Percentiles rank a stretch among this genome's conserved stretches.
Evolutionary conservation across 2,113 vertebrate species (phyloP).

Genomic region (Todiramphus saurophagus): DNA sequence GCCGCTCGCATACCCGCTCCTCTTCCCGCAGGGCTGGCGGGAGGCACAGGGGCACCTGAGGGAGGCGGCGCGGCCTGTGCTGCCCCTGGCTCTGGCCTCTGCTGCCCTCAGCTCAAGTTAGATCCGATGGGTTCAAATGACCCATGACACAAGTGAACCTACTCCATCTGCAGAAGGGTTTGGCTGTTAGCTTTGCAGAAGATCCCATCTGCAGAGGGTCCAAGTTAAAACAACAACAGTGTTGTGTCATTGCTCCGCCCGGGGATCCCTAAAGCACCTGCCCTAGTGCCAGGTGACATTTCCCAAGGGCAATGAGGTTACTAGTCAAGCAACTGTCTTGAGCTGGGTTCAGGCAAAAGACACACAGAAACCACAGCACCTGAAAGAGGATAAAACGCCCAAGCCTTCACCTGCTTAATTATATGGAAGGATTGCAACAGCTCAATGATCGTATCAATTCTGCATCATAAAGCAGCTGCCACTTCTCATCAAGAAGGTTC

Average conservation of each 20-base stretch:
- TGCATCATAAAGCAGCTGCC: no score
- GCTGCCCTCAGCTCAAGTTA: neutral
- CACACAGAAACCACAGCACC: neutral
- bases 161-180: neutral
- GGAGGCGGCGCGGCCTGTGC: no score
- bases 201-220: neutral
- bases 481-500: no score
- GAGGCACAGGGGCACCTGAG: neutral
- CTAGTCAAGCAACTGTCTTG: neutral
- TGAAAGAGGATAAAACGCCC: accelerated
- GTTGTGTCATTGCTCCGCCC: neutral
- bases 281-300: neutral
- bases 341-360: neutral
- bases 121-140: neutral
- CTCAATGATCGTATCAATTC: neutral
- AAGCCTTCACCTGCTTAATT: neutral
- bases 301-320: neutral
- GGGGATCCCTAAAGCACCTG: neutral
- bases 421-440: accelerated
- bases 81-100: neutral
- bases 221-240: neutral
- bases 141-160: neutral
- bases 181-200: neutral
- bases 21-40: no score
- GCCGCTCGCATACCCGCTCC: no score